These are phyloP conservation scores for Hemicentrotus pulcherrimus DNA, from an alignment of 35 echinoderm and acorn worm genomes.

Conservation along the genomic window DNA sequence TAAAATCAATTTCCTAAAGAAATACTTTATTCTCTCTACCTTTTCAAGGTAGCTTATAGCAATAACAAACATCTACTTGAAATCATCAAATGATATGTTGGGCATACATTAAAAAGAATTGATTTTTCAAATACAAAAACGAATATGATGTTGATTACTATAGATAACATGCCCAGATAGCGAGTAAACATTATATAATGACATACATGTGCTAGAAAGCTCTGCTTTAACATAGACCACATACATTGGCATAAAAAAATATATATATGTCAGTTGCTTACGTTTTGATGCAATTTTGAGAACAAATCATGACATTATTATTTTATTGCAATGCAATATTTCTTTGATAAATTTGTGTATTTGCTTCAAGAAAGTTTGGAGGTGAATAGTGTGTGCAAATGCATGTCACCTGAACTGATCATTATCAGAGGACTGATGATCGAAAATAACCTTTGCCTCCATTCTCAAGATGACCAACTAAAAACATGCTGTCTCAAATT, in stretches of 20 bases:
- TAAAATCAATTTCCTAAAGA: neutral
- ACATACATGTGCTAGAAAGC: neutral
- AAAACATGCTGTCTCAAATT: no score
- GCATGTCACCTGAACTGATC: no score
- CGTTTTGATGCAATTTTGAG: neutral
- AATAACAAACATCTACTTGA: neutral
- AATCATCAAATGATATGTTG: neutral
- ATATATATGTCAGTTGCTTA: neutral
- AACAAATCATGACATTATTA: neutral
- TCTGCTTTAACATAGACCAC: neutral
- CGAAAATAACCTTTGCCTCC: no score
- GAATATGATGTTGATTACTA: neutral
- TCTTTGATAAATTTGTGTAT: neutral
- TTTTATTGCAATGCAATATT: neutral
- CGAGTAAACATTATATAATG: neutral
- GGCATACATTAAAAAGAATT: neutral
- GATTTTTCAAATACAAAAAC: neutral
- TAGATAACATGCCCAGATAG: neutral
- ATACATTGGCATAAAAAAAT: neutral
- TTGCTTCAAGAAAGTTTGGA: neutral
- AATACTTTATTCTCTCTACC: neutral
- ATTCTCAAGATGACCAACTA: no score
- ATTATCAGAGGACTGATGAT: no score
- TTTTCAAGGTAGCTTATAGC: neutral
- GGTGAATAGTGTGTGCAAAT: no score